Percentiles rank a stretch among this genome's conserved stretches.
phyloP scores from a whole-genome alignment of 2,113 vertebrate genomes.

The Paramisgurnus dabryanus region DNA sequence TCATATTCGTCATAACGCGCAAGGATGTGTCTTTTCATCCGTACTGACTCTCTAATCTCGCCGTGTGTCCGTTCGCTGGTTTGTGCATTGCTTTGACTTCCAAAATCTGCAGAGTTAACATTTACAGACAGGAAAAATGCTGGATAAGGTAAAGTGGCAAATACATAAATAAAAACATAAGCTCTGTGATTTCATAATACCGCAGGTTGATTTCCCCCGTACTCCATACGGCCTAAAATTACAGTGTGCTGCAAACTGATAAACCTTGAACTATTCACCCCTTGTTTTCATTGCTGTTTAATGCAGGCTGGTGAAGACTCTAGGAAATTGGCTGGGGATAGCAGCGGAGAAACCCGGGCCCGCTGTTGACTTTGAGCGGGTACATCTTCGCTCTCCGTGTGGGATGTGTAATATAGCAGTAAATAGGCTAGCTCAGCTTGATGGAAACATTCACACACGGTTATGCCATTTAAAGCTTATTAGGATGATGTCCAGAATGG shows the following conservation, averaged over 20 bases:
- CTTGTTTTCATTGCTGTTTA: slow-evolving; percentile 41
- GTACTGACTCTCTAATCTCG: slow-evolving; percentile 59
- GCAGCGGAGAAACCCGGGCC: slow-evolving; percentile 59
- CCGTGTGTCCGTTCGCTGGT: slow-evolving; percentile 35
- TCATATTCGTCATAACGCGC: slow-evolving; percentile 49
- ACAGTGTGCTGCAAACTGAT: slow-evolving; percentile 46
- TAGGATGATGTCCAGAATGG: slow-evolving; percentile 20
- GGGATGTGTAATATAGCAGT: slow-evolving; percentile 41
- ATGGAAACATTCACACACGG: slow-evolving; percentile 18
- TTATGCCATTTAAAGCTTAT: slow-evolving; percentile 36
- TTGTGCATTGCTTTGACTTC: slow-evolving; percentile 51
- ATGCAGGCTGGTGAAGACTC: slow-evolving; percentile 53
- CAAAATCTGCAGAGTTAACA: slow-evolving; percentile 68
- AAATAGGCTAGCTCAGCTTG: slow-evolving; percentile 31
- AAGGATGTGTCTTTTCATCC: slow-evolving; percentile 56
- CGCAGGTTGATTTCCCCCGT: slow-evolving; percentile 52
- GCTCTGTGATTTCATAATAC: slow-evolving; percentile 66
- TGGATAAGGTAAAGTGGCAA: slow-evolving; percentile 66
- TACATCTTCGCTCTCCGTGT: slow-evolving; percentile 64
- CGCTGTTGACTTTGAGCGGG: slow-evolving; percentile 68
- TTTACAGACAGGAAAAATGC: slow-evolving; percentile 60
- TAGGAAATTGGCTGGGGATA: slow-evolving; percentile 62
- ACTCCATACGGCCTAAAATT: slow-evolving; percentile 36
- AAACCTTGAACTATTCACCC: slow-evolving; percentile 57
- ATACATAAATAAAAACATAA: slow-evolving; percentile 72